Evolutionary conservation across 2,888 invertebrate species (phyloP).

Genomic region (Acleris cristana): DNA sequence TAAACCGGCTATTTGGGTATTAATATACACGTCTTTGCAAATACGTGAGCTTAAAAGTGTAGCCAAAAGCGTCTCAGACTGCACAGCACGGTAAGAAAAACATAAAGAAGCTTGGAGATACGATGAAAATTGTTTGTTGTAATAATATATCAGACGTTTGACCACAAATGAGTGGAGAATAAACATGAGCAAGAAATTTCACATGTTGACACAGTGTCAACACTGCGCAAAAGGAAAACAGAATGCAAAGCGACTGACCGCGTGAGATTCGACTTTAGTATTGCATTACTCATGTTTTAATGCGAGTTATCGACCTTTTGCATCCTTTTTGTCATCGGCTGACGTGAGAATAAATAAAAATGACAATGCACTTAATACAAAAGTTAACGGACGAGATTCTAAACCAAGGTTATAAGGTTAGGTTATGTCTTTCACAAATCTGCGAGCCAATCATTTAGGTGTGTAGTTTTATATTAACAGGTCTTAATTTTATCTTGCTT

Average conservation of each 20-base stretch:
- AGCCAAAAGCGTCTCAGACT: too few species aligned
- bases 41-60: too few species aligned
- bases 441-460: too few species aligned
- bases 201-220: conserved; percentile 9
- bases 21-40: too few species aligned
- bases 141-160: neutral
- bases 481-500: neutral
- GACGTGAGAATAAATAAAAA: conserved; percentile 25
- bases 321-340: conserved; percentile 29
- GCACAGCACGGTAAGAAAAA: too few species aligned
- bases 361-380: conserved; percentile 1
- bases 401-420: too few species aligned
- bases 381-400: too few species aligned
- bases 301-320: conserved; percentile 23
- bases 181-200: conserved; percentile 10
- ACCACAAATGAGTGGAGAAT: conserved; percentile 9
- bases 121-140: neutral
- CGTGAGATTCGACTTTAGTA: conserved; percentile 38
- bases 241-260: conserved; percentile 36
- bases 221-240: conserved; percentile 16
- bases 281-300: conserved; percentile 29
- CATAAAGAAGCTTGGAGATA: too few species aligned
- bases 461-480: neutral
- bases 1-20: too few species aligned
- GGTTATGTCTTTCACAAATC: too few species aligned